Percentiles rank a stretch among this genome's conserved stretches.
phyloP scores from a whole-genome alignment of 2,888 invertebrate genomes.

The Chloroclysta siterata region DNA sequence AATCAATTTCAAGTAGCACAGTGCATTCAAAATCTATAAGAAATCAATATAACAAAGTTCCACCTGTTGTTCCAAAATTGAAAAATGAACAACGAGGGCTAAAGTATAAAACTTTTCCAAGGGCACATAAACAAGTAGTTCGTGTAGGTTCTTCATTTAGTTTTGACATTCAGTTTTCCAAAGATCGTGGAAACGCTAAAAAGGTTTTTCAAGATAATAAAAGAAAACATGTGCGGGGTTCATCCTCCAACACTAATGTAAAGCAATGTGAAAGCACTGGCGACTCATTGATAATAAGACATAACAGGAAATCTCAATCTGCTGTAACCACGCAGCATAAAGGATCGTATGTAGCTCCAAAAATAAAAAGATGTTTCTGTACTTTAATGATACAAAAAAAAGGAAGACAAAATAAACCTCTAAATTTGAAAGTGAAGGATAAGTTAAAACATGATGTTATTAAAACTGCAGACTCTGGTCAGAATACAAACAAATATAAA shows the following conservation, averaged over 20 bases:
- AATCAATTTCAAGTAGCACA: slow-evolving; percentile 29
- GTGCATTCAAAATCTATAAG: slow-evolving; percentile 27
- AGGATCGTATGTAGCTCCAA: slow-evolving; percentile 9
- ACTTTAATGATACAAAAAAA: slow-evolving; percentile 34
- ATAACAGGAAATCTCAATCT: slow-evolving; percentile 25
- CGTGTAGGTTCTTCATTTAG: slow-evolving; percentile 49
- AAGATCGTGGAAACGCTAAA: slow-evolving; percentile 27
- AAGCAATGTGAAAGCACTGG: slow-evolving; percentile 15
- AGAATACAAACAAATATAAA: slow-evolving; percentile 23
- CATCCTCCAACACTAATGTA: slow-evolving; percentile 16
- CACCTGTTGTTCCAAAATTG: slow-evolving; percentile 1
- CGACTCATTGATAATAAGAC: slow-evolving; percentile 1
- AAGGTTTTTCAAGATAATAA: slow-evolving; percentile 9
- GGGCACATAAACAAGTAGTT: slow-evolving; percentile 32
- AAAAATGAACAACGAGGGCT: slow-evolving; percentile 10
- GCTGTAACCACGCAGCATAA: slow-evolving; percentile 17
- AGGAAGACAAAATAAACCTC: slow-evolving; percentile 12
- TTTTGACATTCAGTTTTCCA: slow-evolving; percentile 51
- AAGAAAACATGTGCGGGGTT: slow-evolving; percentile 3
- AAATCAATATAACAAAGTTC: slow-evolving; percentile 20
- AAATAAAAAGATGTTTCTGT: slow-evolving; percentile 23
- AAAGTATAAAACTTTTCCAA: slow-evolving; percentile 20
- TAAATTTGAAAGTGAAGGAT: slow-evolving; percentile 9
- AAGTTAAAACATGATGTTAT: slow-evolving; percentile 1
- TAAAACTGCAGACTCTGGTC: slow-evolving; percentile 20